Conservation (phyloP, 2,888 invertebrate genomes). For the Operophtera brumata region DNA sequence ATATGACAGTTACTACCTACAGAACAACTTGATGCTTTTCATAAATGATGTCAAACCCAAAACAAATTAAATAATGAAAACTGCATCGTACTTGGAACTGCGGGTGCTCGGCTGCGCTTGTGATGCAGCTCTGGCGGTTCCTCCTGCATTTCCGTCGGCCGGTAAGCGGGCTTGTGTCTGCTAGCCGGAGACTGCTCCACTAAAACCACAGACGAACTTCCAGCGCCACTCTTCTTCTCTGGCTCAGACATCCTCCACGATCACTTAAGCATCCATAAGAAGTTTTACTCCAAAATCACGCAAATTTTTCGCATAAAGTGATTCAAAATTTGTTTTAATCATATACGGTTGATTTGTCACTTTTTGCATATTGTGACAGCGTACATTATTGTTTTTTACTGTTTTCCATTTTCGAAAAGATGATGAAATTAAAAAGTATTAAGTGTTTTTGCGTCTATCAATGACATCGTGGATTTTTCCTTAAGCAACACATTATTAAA, state of each 20-base stretch:
- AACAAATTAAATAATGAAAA: neutral
- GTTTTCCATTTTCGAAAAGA: conserved; percentile 65
- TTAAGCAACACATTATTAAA: too few species aligned
- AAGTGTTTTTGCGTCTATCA: conserved; percentile 5
- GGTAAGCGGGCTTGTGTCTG: conserved; percentile 50
- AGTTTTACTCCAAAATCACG: conserved; percentile 44
- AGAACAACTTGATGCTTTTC: too few species aligned
- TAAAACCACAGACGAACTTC: conserved; percentile 47
- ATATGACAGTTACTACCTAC: too few species aligned
- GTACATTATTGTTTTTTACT: conserved; percentile 54
- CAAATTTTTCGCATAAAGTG: conserved; percentile 54
- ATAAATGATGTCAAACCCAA: too few species aligned
- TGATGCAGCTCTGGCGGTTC: conserved; percentile 48
- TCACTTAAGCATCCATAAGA: conserved; percentile 60
- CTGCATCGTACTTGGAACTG: conserved; percentile 48
- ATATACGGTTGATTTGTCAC: conserved; percentile 63
- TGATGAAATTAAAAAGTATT: conserved; percentile 36
- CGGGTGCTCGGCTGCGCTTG: conserved; percentile 58
- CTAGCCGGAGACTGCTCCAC: conserved; percentile 51
- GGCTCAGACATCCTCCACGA: conserved; percentile 63
- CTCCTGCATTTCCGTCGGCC: conserved; percentile 51
- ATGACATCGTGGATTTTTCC: neutral
- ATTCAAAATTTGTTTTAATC: conserved; percentile 57
- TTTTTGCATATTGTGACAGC: conserved; percentile 67
- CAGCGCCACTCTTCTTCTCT: conserved; percentile 51